These are phyloP conservation scores for Didymodactylos carnosus DNA, from an alignment of 2,888 invertebrate species.

Conservation along the genomic window DNA sequence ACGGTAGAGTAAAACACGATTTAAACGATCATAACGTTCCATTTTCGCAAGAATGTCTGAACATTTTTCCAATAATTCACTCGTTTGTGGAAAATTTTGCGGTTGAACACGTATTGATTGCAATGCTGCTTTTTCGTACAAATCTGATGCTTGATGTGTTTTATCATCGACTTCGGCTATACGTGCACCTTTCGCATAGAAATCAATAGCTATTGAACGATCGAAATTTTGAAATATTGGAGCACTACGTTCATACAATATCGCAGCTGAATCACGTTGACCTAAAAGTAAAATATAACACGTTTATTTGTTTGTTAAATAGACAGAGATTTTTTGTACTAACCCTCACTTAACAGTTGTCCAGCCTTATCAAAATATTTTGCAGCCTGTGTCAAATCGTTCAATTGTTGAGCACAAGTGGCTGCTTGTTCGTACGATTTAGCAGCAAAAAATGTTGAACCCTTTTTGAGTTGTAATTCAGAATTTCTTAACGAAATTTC, in stretches of 20 bases:
- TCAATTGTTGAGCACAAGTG: background rate
- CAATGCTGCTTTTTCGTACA: background rate
- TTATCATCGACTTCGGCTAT: background rate
- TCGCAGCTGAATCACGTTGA: slow-evolving; percentile 8
- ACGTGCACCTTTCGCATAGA: background rate
- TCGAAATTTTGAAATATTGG: background rate
- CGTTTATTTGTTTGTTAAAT: background rate
- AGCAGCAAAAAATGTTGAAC: background rate
- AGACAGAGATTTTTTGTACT: background rate
- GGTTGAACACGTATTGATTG: background rate
- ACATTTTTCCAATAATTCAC: background rate
- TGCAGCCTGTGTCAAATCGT: background rate
- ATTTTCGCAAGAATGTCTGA: background rate
- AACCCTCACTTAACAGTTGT: background rate
- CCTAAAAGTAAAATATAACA: background rate
- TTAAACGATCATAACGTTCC: background rate
- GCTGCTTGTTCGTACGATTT: slow-evolving; percentile 9
- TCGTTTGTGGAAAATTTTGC: background rate
- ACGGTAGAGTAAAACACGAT: background rate
- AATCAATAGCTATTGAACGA: background rate
- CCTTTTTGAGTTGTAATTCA: background rate
- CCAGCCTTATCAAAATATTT: slow-evolving; percentile 5
- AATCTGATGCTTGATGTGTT: background rate
- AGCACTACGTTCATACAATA: slow-evolving; percentile 5
- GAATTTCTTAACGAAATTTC: background rate